Base-by-base conservation (phyloP, 64 coral and sea anemone genomes). In the Platygyra sinensis region DNA sequence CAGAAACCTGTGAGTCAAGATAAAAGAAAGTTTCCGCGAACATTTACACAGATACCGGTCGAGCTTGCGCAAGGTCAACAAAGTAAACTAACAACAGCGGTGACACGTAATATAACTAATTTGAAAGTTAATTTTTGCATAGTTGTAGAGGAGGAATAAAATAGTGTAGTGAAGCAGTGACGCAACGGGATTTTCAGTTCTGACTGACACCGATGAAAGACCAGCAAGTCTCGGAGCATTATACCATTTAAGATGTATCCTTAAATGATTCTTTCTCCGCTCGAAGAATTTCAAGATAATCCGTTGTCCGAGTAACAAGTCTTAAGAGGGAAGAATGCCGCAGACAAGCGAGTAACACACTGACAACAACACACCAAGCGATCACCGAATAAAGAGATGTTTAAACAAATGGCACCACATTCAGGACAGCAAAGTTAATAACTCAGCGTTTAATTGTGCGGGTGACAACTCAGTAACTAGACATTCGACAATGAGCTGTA, bases 401-500 rank as follows among this genome's bases (percentile, higher is more conserved):
- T n/a, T 69, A n/a, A 67, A 6, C 65, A 69, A 69, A 25, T 69
- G 25, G 22, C 0, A 22, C 65, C 7, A 69, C 20, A 69, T 24
- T 27, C 22, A 25, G 22, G 22, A 57, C 11, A 10, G 5, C 65
- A 11, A 69, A 25, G 29, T 69, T 69, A 25, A 25, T 20, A n/a
- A 69, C n/a, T 28, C n/a, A n/a, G 25, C 25, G n/a, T 69, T 24
- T 25, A n/a, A n/a, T 69, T 10, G 22, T 69, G 22, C 12, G 29
- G n/a, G 3, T 11, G 65, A 69, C 29, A 25, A 11, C 65, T 69
- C 22, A 69, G 33, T 46, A 0, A 46, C 42, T 51, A 6, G 62
- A 24, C 22, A 36, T 20, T 14, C 49, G 10, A 84, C 38, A 92
- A 36, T 92, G 90, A 92, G 90, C 25, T 92, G 82, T n/a, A 73